Conservation (phyloP, 2,888 invertebrate genomes). For the Epistrophe eligans region DNA sequence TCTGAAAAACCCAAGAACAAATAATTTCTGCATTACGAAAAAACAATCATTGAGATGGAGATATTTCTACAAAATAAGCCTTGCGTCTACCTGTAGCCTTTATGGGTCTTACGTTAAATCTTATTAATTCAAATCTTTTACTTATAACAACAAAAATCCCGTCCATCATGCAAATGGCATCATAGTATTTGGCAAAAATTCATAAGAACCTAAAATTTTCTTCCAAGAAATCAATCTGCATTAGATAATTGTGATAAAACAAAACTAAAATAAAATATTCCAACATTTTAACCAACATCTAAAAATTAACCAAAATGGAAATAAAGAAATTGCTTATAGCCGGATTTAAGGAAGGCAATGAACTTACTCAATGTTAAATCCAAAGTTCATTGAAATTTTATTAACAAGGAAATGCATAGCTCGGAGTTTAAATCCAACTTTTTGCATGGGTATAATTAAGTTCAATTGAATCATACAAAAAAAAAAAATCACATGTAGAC, state of each 20-base stretch:
- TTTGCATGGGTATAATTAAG: not conserved
- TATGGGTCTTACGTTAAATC: too few relatives aligned
- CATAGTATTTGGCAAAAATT: too few relatives aligned
- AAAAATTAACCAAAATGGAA: not conserved
- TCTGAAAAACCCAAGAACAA: too few relatives aligned
- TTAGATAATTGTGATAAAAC: not conserved
- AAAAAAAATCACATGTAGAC: not conserved
- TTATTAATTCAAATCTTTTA: too few relatives aligned
- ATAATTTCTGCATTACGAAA: too few relatives aligned
- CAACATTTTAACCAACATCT: not conserved
- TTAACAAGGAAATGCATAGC: not conserved
- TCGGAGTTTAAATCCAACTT: not conserved
- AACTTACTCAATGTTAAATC: slow-evolving; percentile 14
- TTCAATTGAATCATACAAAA: not conserved
- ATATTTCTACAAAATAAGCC: too few relatives aligned
- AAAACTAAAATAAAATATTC: not conserved
- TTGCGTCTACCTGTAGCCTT: too few relatives aligned
- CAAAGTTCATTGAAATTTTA: slow-evolving; percentile 35
- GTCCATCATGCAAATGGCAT: too few relatives aligned
- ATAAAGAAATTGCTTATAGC: not conserved
- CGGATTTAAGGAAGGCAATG: slow-evolving; percentile 38
- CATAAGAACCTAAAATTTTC: too few relatives aligned
- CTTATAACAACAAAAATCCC: too few relatives aligned
- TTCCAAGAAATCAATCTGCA: too few relatives aligned
- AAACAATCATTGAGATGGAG: too few relatives aligned